Percentiles rank a stretch among this genome's conserved stretches.
phyloP scores from a whole-genome alignment of 92 coral and sea anemone genomes.

The Muricea muricata region DNA sequence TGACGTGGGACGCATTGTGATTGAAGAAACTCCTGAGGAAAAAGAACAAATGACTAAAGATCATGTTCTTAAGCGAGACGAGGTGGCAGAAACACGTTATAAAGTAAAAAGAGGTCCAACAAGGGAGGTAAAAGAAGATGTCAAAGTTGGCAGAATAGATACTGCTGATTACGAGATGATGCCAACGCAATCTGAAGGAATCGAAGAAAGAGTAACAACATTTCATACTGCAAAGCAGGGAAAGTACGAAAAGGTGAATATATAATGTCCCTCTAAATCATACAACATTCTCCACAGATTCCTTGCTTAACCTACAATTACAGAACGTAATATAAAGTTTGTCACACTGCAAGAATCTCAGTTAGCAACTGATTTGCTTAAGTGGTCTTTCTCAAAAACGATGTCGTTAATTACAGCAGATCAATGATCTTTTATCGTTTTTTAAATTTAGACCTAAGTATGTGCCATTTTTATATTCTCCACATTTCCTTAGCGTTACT shows the following conservation, averaged over 20 bases:
- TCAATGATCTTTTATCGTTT: no score
- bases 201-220: slow-evolving; percentile 8
- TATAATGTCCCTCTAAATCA: no score
- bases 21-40: slow-evolving; percentile 28
- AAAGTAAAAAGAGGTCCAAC: background rate
- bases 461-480: no score
- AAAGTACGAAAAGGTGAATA: background rate
- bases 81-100: background rate
- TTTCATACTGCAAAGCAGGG: background rate
- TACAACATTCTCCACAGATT: no score
- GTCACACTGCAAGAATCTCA: no score
- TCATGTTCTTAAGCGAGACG: background rate
- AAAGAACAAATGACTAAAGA: background rate
- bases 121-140: background rate
- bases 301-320: no score
- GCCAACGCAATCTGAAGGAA: background rate
- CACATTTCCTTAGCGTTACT: no score
- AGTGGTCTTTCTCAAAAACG: no score
- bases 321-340: no score
- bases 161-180: slow-evolving; percentile 4
- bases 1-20: slow-evolving; percentile 35
- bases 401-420: no score
- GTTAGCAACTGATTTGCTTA: no score
- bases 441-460: no score
- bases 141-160: slow-evolving; percentile 19